These are phyloP conservation scores for Ctenicera cuprea DNA, from an alignment of 2,888 invertebrate species.

Conservation along the genomic window DNA sequence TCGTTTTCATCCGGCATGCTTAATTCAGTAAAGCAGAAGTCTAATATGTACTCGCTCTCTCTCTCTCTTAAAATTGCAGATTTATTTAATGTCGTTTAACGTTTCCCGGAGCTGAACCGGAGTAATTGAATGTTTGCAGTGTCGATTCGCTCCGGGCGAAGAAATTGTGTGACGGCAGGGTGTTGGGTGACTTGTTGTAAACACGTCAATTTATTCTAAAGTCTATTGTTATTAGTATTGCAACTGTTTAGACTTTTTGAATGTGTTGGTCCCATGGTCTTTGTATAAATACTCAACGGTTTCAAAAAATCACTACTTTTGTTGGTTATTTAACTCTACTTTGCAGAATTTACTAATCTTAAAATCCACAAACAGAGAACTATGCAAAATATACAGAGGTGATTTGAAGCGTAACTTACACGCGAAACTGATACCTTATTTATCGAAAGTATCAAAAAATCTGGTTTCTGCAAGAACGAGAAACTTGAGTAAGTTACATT, in stretches of 20 bases:
- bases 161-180: constrained; percentile 30
- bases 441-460: too few relatives aligned
- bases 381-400: too few relatives aligned
- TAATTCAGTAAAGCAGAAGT: constrained; percentile 23
- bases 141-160: constrained; percentile 36
- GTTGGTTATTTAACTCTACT: too few relatives aligned
- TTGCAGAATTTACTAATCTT: too few relatives aligned
- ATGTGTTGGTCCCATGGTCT: not conserved
- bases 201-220: constrained; percentile 26
- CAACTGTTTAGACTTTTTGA: not conserved
- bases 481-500: too few relatives aligned
- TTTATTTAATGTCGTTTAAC: constrained; percentile 38
- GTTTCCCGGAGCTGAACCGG: constrained; percentile 34
- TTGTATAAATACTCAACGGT: too few relatives aligned
- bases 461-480: too few relatives aligned
- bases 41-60: constrained; percentile 14
- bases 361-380: too few relatives aligned
- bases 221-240: not conserved
- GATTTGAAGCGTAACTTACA: too few relatives aligned
- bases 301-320: too few relatives aligned
- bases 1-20: constrained; percentile 26
- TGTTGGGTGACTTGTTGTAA: constrained; percentile 20
- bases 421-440: too few relatives aligned
- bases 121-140: constrained; percentile 42
- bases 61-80: constrained; percentile 31